Percentiles rank a stretch among this genome's conserved stretches.
Conservation (phyloP, 2,113 vertebrate genomes). For the Vulpes vulpes region DNA sequence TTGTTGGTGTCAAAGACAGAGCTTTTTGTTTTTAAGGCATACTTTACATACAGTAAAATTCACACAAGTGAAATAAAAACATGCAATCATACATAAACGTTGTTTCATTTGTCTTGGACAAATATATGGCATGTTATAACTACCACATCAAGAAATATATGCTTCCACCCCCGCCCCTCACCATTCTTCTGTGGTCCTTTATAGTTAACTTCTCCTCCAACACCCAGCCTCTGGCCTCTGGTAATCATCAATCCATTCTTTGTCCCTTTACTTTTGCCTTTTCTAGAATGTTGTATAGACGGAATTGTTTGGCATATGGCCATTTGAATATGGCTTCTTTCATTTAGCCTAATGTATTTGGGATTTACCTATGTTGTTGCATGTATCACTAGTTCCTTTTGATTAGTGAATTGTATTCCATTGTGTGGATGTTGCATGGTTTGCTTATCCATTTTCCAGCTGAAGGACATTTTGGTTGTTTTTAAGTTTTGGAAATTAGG, state of each 20-base stretch:
- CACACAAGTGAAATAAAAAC: too few relatives aligned
- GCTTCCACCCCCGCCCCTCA: background rate
- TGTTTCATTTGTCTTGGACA: background rate
- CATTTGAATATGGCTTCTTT: conserved; percentile 4
- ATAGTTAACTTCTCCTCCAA: background rate
- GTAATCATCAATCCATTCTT: background rate
- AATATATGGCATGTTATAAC: background rate
- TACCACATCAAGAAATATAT: background rate
- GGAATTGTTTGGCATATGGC: background rate
- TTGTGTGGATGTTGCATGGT: background rate
- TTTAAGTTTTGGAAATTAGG: background rate
- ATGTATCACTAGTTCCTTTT: background rate
- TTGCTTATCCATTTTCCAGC: background rate
- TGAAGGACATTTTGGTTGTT: background rate
- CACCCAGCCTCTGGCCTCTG: background rate
- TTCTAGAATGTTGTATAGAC: background rate
- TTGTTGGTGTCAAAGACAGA: background rate
- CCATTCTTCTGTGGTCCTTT: background rate
- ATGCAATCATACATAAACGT: too few relatives aligned
- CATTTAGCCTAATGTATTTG: background rate
- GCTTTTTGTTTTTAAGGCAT: background rate
- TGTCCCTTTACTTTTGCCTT: background rate
- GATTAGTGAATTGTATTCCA: background rate
- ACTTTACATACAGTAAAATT: background rate
- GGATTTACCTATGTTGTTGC: background rate